Percentiles rank a stretch among this genome's conserved stretches.
Evolutionary conservation across 2,888 invertebrate genomes (phyloP).

Genomic region (Mesoligia furuncula): DNA sequence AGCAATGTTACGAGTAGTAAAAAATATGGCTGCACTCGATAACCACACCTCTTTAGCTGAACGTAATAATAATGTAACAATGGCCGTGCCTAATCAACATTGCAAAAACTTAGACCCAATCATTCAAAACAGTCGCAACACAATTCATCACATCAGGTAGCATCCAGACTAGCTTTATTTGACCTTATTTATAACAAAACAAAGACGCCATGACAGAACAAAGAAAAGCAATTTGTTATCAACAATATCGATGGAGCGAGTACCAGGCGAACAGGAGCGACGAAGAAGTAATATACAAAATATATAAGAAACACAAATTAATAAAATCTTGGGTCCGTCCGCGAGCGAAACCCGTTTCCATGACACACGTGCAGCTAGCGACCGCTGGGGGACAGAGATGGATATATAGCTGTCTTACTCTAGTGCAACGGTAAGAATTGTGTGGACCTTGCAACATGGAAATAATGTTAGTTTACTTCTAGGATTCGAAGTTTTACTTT

Average conservation of each 20-base stretch:
- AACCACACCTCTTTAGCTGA: not conserved
- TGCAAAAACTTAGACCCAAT: conserved; percentile 53
- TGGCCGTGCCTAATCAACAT: conserved; percentile 15
- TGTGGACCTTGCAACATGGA: conserved; percentile 73
- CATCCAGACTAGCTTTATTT: conserved; percentile 57
- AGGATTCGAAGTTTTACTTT: conserved; percentile 22
- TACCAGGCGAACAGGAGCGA: conserved; percentile 80
- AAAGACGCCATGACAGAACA: conserved; percentile 81
- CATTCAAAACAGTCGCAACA: conserved; percentile 39
- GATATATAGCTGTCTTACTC: conserved; percentile 68
- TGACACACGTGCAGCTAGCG: conserved; percentile 88
- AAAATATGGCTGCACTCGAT: not conserved
- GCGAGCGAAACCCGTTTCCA: conserved; percentile 85
- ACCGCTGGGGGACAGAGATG: conserved; percentile 76
- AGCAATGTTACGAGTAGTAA: not conserved
- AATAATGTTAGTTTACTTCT: conserved; percentile 16
- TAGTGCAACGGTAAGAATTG: conserved; percentile 76
- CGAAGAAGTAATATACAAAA: conserved; percentile 73
- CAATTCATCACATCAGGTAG: conserved; percentile 62
- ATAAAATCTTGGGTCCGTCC: conserved; percentile 86
- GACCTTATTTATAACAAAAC: conserved; percentile 77
- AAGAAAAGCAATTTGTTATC: conserved; percentile 89
- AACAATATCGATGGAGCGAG: conserved; percentile 83
- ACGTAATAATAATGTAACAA: conserved; percentile 26
- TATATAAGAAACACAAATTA: conserved; percentile 87